Evolutionary conservation across 2,797 vertebrate genomes (phyloP), one percentile per base, ranked within the genome.

Genomic region (Pterois miles): DNA sequence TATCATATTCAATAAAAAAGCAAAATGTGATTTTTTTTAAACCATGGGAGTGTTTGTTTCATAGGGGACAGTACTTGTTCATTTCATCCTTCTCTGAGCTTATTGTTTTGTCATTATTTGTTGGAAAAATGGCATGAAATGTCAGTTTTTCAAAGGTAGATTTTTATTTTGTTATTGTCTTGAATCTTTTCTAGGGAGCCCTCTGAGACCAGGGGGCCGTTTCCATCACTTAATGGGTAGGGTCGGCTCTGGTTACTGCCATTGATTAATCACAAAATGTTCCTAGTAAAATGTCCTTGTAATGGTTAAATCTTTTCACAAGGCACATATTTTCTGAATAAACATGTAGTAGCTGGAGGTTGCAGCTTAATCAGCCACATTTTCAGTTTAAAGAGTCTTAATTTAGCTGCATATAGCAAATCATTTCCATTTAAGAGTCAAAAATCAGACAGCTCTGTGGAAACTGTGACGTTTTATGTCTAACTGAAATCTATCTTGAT

Each of bases 211-310:
- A 36, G 10, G 6, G 14, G 40, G 40, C 40, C 11, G 56, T 29
- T 57, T 20, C 6, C n/a, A 57, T 57, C 9, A 1, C 57, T 36
- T n/a, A 58, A 33, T n/a, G 18, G 33, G 3, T 22, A 13, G 57
- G n/a, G n/a, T 11, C 33, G 33, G 16, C 54, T 57, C 18, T 58
- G 56, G 57, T 31, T n/a, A 13, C 22, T 40, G 36, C 13, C 56
- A 70, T 36, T 62, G 54, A 33, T 78, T 57, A 50, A 64, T 76
- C 46, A 23, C 65, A 57, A 67, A 62, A 50, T 54, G 8, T 50
- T 66, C 58, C 57, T 53, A 56, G 34, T 65, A 16, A 79, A 84
- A 65, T 73, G 62, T 60, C 23, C 74, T 58, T 71, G 20, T 60
- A 58, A 74, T 34, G 31, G 10, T 63, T 31, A 27, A 3, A n/a